Evolutionary conservation across 2,888 invertebrate genomes (phyloP).

Genomic region (Caenorhabditis sp.): DNA sequence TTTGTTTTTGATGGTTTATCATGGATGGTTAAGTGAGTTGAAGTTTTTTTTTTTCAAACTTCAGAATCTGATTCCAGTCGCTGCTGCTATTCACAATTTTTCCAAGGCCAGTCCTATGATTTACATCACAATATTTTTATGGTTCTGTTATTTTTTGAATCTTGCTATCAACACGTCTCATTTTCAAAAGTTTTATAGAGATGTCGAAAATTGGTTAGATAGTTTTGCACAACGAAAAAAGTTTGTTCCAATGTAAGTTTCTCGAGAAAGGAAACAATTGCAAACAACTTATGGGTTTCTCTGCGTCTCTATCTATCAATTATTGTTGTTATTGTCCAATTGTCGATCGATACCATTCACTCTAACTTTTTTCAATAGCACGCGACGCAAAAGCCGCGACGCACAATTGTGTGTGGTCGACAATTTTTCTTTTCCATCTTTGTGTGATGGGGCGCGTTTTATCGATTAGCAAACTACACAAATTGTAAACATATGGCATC

Average conservation of each 20-base stretch:
- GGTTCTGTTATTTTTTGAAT: conserved; percentile 29
- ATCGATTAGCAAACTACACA: too few relatives aligned
- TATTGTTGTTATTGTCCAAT: too few relatives aligned
- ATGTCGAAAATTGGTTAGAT: conserved; percentile 9
- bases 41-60: neutral
- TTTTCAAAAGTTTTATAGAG: conserved; percentile 10
- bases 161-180: neutral
- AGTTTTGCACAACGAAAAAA: conserved; percentile 5
- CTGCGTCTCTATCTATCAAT: too few relatives aligned
- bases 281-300: too few relatives aligned
- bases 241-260: conserved; percentile 29
- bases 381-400: too few relatives aligned
- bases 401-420: too few relatives aligned
- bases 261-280: too few relatives aligned
- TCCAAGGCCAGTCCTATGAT: conserved; percentile 42
- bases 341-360: too few relatives aligned
- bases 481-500: too few relatives aligned
- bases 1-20: conserved; percentile 21
- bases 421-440: too few relatives aligned
- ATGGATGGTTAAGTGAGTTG: conserved; percentile 29
- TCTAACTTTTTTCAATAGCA: neutral
- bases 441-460: too few relatives aligned
- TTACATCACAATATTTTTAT: conserved; percentile 31
- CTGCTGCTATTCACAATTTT: conserved; percentile 43
- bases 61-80: conserved; percentile 25